These are phyloP conservation scores for Apaloderma vittatum DNA, from an alignment of 2,113 vertebrate genomes.

Conservation along the genomic window DNA sequence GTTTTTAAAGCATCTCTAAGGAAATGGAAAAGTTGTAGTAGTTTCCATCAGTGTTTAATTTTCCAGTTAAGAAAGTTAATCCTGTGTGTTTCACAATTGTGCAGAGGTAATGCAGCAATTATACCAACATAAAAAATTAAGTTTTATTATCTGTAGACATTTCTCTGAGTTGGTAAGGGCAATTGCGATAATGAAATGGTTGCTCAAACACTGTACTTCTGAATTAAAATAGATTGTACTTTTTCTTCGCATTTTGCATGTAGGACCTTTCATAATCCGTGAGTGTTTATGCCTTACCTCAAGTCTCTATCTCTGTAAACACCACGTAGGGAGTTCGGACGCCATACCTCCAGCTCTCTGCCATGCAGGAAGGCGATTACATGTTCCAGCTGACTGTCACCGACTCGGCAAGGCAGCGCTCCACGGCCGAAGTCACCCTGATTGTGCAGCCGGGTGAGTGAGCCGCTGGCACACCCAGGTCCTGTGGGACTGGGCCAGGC, in stretches of 20 bases:
- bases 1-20: background rate
- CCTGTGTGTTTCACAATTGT: background rate
- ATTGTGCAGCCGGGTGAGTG: conserved; percentile 82
- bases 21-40: background rate
- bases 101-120: background rate
- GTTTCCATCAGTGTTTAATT: background rate
- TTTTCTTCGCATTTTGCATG: background rate
- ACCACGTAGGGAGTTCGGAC: conserved; percentile 74
- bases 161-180: background rate
- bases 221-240: background rate
- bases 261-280: background rate
- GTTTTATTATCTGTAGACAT: background rate
- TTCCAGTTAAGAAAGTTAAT: background rate
- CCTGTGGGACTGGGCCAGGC: background rate
- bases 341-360: conserved; percentile 79
- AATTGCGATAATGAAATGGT: background rate
- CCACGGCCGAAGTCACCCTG: conserved; percentile 78
- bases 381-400: conserved; percentile 82
- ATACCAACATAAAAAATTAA: background rate
- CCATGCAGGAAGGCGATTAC: conserved; percentile 83
- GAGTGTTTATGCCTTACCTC: background rate
- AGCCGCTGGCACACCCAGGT: background rate
- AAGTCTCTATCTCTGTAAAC: rapidly evolving
- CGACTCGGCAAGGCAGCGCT: conserved; percentile 79
- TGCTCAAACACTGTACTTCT: background rate